Evolutionary conservation across 2,113 vertebrate species (phyloP).

Genomic region (Gymnorhina tibicen): DNA sequence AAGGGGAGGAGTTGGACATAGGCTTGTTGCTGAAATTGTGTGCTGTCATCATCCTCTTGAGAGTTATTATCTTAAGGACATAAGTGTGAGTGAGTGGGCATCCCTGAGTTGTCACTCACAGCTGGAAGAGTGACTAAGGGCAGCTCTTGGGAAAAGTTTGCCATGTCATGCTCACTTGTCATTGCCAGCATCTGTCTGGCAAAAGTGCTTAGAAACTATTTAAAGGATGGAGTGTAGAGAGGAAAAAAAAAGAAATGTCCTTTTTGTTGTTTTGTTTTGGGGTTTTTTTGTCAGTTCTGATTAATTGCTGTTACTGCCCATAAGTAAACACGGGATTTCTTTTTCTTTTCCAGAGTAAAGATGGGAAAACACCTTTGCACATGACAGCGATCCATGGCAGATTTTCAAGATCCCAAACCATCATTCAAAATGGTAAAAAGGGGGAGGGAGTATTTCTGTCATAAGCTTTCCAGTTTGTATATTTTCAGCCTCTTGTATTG

Average conservation of each 20-base stretch:
- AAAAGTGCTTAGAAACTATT: neutral
- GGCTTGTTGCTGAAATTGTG: neutral
- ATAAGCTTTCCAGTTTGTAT: neutral
- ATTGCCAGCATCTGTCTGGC: neutral
- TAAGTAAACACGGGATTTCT: neutral
- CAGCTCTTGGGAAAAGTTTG: neutral
- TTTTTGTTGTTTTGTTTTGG: neutral
- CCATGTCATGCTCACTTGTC: neutral
- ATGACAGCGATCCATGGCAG: slow-evolving; percentile 98
- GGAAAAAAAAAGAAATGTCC: neutral
- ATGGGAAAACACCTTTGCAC: slow-evolving; percentile 97
- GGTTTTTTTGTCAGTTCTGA: neutral
- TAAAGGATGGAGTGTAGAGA: neutral
- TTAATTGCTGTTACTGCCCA: neutral
- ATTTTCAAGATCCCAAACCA: slow-evolving; percentile 97
- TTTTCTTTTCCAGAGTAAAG: slow-evolving; percentile 87
- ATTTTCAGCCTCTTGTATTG: neutral
- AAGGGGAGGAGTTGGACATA: neutral
- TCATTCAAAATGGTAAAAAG: slow-evolving; percentile 94
- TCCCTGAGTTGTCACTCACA: neutral
- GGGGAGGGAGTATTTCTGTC: neutral
- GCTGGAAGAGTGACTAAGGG: neutral
- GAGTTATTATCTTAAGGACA: neutral
- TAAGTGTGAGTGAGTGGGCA: neutral
- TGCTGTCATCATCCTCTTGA: neutral